phyloP scores from a whole-genome alignment of 2,888 invertebrate species.

The Tinea pellionella region DNA sequence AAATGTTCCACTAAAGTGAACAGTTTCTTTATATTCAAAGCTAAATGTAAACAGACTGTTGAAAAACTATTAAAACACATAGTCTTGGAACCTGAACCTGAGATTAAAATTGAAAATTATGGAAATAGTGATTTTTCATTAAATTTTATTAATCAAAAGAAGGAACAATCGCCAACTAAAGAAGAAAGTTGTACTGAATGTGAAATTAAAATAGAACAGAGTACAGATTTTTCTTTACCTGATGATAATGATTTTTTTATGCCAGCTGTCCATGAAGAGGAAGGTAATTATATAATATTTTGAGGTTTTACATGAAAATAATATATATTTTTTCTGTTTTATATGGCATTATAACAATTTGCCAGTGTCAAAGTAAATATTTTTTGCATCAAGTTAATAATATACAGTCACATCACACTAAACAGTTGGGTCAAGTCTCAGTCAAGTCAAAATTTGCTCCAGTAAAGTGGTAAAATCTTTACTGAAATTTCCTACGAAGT shows the following conservation, averaged over 20 bases:
- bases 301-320: too few relatives aligned
- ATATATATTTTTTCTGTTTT: not conserved
- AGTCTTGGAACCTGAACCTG: not conserved
- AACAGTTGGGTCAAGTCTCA: too few relatives aligned
- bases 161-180: not conserved
- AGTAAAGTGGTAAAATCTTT: too few relatives aligned
- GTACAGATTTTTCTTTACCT: not conserved
- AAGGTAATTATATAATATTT: not conserved
- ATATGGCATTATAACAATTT: not conserved
- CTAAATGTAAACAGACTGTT: not conserved
- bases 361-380: too few relatives aligned
- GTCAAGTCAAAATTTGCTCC: too few relatives aligned
- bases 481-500: too few relatives aligned
- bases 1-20: constrained; percentile 10
- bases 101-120: not conserved
- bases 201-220: not conserved
- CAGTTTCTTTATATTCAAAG: not conserved
- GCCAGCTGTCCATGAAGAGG: not conserved
- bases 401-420: too few relatives aligned
- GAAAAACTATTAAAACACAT: not conserved
- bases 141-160: not conserved
- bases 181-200: not conserved
- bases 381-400: too few relatives aligned
- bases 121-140: not conserved
- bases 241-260: not conserved